Base-by-base conservation (phyloP, 2,113 vertebrate species). In the Epinephelus cyanopodus region DNA sequence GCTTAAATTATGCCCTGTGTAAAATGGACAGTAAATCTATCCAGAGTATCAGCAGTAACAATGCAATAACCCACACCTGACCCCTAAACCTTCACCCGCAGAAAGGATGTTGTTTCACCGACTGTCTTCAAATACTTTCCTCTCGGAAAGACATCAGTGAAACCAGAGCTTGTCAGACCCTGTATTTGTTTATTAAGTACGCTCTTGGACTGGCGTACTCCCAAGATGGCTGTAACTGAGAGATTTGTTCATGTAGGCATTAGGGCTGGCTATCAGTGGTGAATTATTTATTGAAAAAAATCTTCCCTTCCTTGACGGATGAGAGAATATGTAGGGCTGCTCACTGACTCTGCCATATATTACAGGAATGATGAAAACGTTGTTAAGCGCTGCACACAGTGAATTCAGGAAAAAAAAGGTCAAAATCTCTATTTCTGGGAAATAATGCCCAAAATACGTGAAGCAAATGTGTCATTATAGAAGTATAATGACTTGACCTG, bases 141-240 rank as follows among this genome's bases (percentile, higher is more conserved):
- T 85, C 85, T 87, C 81, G 29, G 79, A 92, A 87, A 91, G 88
- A 91, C 90, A 81, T 77, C 74, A 60, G 85, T 92, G 94, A 93
- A 95, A 95, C 92, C 84, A 82, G 92, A 95, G 91, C 93, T 85
- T 72, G 82, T 86, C 87, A 45, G 77, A 37, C 86, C 77, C 82
- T 88, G 90, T 92, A 92, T 94, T 93, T 94, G 93, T 95, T 95
- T 95, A 94, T 94, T 90, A 94, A 93, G 91, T 92, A 93, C 86
- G 91, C 92, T 92, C 91, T 82, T 83, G 89, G 88, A 89, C 93
- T 93, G 93, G 91, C 91, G 78, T 83, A 71, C 80, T 94, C 93
- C 94, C 94, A 93, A 81, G 91, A 94, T 90, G 90, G 89, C 89
- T 95, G 93, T 95, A 94, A 94, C 92, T 84, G 92, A 92, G 91